These are phyloP conservation scores for Steinernema feltiae DNA, from an alignment of 1,140 invertebrate genomes.

Conservation along the genomic window DNA sequence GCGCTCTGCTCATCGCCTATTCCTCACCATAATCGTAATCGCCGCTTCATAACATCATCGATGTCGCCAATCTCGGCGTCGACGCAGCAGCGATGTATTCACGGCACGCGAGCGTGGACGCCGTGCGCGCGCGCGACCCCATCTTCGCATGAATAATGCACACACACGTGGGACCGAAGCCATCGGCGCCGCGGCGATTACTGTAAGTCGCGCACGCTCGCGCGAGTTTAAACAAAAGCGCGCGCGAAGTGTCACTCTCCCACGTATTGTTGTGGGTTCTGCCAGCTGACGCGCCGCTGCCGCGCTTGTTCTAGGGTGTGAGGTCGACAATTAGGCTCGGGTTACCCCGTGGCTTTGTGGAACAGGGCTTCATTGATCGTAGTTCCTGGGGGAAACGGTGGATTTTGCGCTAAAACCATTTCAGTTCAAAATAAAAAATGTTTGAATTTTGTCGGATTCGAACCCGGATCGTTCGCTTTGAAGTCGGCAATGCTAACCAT, in stretches of 20 bases:
- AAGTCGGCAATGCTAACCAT: too few relatives aligned
- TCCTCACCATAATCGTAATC: neutral
- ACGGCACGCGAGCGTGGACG: neutral
- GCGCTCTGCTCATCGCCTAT: neutral
- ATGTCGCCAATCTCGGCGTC: slow-evolving; percentile 11
- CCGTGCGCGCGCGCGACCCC: neutral
- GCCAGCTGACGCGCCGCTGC: neutral
- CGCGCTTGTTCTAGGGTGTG: too few relatives aligned
- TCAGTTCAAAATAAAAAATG: too few relatives aligned
- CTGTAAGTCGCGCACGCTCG: slow-evolving; percentile 11
- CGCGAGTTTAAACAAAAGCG: slow-evolving; percentile 13
- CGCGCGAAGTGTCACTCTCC: neutral
- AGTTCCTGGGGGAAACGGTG: too few relatives aligned
- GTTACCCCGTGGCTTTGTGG: too few relatives aligned
- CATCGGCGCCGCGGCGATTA: neutral
- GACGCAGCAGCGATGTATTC: too few relatives aligned
- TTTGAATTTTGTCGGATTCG: too few relatives aligned
- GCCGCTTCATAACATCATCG: neutral
- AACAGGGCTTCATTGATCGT: too few relatives aligned
- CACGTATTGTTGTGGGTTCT: slow-evolving; percentile 12
- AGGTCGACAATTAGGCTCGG: too few relatives aligned
- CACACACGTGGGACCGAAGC: slow-evolving; percentile 6
- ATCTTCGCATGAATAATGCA: neutral
- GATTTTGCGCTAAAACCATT: too few relatives aligned
- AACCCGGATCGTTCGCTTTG: too few relatives aligned